Percentiles rank a stretch among this genome's conserved stretches.
Evolutionary conservation across 1,140 invertebrate species (phyloP).

Genomic region (Bradysia coprophila): DNA sequence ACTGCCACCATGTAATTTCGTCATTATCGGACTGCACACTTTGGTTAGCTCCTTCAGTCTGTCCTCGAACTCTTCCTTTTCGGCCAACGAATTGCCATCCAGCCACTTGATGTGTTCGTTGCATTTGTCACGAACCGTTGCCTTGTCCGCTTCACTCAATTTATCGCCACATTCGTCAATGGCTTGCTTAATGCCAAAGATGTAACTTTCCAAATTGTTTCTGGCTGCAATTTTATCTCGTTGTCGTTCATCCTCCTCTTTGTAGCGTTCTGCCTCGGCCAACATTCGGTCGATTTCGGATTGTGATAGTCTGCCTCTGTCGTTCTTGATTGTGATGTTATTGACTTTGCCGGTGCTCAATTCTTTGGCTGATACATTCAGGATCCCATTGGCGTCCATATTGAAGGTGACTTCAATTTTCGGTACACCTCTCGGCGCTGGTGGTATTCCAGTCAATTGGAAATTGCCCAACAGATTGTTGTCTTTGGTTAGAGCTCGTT

Average conservation of each 20-base stretch:
- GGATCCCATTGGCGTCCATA: slow-evolving; percentile 75
- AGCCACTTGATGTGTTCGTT: slow-evolving; percentile 89
- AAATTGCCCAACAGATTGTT: slow-evolving; percentile 89
- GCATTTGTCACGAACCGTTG: slow-evolving; percentile 74
- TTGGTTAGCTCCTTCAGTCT: slow-evolving; percentile 76
- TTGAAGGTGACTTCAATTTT: slow-evolving; percentile 88
- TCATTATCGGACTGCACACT: slow-evolving; percentile 74
- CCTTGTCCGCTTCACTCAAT: slow-evolving; percentile 74
- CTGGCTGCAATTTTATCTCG: slow-evolving; percentile 74
- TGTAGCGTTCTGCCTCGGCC: slow-evolving; percentile 89
- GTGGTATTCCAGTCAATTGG: slow-evolving; percentile 83
- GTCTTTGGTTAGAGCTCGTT: slow-evolving; percentile 81
- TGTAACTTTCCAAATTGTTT: slow-evolving; percentile 89
- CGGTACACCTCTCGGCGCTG: slow-evolving; percentile 85
- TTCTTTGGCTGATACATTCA: slow-evolving; percentile 77
- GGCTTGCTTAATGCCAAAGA: slow-evolving; percentile 94
- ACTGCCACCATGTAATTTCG: slow-evolving; percentile 65
- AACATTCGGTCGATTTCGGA: slow-evolving; percentile 97
- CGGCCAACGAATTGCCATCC: slow-evolving; percentile 79
- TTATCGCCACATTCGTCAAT: slow-evolving; percentile 82
- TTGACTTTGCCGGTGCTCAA: slow-evolving; percentile 92
- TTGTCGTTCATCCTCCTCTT: slow-evolving; percentile 79
- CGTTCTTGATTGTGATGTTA: slow-evolving; percentile 96
- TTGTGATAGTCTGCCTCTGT: slow-evolving; percentile 90
- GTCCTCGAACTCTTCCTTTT: slow-evolving; percentile 87